Conservation (phyloP, 2,797 vertebrate species). For the Pipistrellus pipistrellus region DNA sequence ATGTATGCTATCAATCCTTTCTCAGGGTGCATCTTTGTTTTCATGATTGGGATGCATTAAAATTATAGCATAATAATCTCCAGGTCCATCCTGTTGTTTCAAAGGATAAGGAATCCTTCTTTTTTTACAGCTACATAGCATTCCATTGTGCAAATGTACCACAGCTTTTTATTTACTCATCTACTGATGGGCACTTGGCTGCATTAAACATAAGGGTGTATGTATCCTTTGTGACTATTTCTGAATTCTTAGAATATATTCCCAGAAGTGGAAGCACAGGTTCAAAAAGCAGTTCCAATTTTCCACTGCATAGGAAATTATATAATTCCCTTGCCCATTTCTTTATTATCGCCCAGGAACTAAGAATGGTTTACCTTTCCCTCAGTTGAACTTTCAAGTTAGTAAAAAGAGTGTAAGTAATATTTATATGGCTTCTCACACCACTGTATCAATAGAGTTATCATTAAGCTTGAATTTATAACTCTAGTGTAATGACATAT, state of each 20-base stretch:
- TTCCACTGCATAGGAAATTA: background rate
- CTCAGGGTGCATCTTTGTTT: background rate
- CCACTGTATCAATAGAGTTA: constrained; percentile 64
- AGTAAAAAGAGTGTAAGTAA: constrained; percentile 72
- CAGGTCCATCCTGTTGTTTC: too few species aligned
- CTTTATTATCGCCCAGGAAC: constrained; percentile 41
- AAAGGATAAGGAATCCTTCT: too few species aligned
- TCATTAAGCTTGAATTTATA: constrained; percentile 74
- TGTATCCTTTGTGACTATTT: too few species aligned
- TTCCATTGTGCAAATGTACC: too few species aligned
- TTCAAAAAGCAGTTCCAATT: background rate
- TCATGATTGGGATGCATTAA: background rate
- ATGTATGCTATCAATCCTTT: background rate
- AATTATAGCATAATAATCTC: background rate
- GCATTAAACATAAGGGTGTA: too few species aligned
- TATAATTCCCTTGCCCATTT: constrained; percentile 39
- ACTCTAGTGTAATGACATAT: constrained; percentile 62
- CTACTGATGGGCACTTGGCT: too few species aligned
- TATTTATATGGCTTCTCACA: constrained; percentile 73
- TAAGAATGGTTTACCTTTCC: constrained; percentile 70
- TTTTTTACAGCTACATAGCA: too few species aligned
- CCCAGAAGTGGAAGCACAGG: too few species aligned
- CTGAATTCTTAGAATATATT: too few species aligned
- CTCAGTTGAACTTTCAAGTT: constrained; percentile 68
- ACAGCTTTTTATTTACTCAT: too few species aligned